A percentile compares a stretch with the other conserved stretches of the same genome.
phyloP scores from a whole-genome alignment of 2,888 invertebrate species.

The Ischnura elegans region DNA sequence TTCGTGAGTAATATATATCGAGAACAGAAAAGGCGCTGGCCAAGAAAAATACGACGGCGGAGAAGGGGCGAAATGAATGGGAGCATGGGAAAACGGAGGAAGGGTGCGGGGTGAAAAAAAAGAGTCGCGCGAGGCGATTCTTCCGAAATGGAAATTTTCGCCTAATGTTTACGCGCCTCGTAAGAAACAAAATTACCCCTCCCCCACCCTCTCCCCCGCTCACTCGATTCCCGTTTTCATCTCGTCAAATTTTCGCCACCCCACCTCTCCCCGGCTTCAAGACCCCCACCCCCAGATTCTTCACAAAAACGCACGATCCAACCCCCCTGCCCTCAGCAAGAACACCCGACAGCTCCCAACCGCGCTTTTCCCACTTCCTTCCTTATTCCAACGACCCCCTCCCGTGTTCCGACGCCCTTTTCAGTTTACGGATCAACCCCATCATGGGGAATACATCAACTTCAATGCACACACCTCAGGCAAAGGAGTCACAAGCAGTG shows the following conservation, averaged over 20 bases:
- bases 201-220: no score
- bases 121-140: neutral
- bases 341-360: neutral
- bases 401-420: neutral
- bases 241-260: slow-evolving; percentile 13
- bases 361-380: neutral
- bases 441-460: neutral
- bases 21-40: no score
- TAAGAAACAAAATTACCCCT: slow-evolving; percentile 63
- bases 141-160: slow-evolving; percentile 61
- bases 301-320: neutral
- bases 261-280: neutral
- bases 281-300: neutral
- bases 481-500: no score
- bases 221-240: slow-evolving; percentile 58
- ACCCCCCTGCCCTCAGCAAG: neutral
- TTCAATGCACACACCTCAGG: no score
- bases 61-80: neutral
- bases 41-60: no score
- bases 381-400: neutral
- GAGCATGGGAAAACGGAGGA: neutral
- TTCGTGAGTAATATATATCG: no score
- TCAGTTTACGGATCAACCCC: neutral
- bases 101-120: no score
- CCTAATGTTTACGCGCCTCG: slow-evolving; percentile 52